Percentiles rank a stretch among this genome's conserved stretches.
Evolutionary conservation across 2,888 invertebrate species (phyloP).

Genomic region (Ophion costatus): DNA sequence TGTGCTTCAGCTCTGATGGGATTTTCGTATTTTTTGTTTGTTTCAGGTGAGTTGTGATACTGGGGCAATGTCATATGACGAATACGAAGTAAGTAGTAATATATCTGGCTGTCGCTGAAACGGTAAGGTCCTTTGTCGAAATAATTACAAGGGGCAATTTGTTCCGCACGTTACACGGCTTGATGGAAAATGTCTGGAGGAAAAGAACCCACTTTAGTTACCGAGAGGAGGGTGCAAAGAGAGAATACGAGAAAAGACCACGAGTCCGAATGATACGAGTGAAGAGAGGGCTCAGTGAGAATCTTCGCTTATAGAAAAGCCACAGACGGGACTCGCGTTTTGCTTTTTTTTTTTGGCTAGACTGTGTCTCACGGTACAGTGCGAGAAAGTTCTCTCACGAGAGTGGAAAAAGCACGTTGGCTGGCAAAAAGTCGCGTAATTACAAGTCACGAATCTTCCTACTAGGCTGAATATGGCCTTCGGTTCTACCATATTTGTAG

Average conservation of each 20-base stretch:
- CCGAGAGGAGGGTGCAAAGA: not conserved
- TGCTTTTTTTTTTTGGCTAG: constrained; percentile 3
- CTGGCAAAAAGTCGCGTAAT: not conserved
- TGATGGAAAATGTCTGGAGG: not conserved
- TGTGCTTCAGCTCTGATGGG: not conserved
- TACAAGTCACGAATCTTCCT: not conserved
- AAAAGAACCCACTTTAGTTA: not conserved
- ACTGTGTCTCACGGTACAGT: not conserved
- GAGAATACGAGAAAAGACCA: not conserved
- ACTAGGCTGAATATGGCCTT: constrained; percentile 66
- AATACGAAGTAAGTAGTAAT: not conserved
- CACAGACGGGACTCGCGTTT: constrained; percentile 2
- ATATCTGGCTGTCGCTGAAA: not conserved
- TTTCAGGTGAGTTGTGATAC: constrained; percentile 66
- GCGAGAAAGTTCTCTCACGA: not conserved
- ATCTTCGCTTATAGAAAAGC: constrained; percentile 9
- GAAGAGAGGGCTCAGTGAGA: not conserved
- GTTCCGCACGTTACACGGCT: not conserved
- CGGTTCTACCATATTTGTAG: constrained; percentile 61
- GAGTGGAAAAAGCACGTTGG: not conserved
- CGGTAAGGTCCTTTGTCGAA: constrained; percentile 8
- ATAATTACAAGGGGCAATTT: not conserved
- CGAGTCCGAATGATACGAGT: not conserved
- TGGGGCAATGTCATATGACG: not conserved
- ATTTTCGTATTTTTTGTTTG: constrained; percentile 56